These are phyloP conservation scores for Ormyrus pomaceus DNA, from an alignment of 2,888 invertebrate species.

Conservation along the genomic window DNA sequence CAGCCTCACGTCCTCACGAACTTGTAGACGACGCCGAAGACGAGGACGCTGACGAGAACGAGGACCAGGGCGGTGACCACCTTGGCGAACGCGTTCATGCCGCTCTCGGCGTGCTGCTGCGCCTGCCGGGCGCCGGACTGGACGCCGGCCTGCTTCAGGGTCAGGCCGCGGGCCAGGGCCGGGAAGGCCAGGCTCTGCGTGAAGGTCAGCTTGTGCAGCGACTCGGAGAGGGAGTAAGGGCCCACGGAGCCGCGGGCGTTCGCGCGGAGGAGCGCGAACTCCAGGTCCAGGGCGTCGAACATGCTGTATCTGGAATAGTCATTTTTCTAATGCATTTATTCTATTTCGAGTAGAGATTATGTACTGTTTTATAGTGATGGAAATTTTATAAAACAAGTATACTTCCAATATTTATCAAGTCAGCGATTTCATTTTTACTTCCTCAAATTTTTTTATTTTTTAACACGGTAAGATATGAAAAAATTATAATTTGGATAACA, in stretches of 20 bases:
- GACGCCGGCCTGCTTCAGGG: conserved; percentile 80
- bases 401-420: too few species aligned
- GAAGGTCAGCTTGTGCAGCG: conserved; percentile 84
- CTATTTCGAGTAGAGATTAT: too few species aligned
- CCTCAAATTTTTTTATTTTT: too few species aligned
- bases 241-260: conserved; percentile 85
- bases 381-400: too few species aligned
- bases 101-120: conserved; percentile 80
- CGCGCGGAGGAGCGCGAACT: conserved; percentile 82
- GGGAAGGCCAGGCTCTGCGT: conserved; percentile 86
- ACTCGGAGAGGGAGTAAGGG: conserved; percentile 83
- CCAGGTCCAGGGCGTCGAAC: conserved; percentile 84
- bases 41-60: conserved; percentile 83
- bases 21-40: conserved; percentile 85
- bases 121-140: conserved; percentile 71
- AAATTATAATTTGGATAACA: too few species aligned
- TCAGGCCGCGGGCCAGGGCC: conserved; percentile 82
- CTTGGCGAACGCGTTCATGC: conserved; percentile 84
- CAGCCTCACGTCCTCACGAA: conserved; percentile 87
- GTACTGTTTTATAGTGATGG: too few species aligned
- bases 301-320: conserved; percentile 78
- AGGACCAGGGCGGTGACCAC: conserved; percentile 83
- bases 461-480: too few species aligned
- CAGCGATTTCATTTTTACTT: too few species aligned
- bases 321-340: too few species aligned